Evolutionary conservation across 2,888 invertebrate species (phyloP), one percentile per base, ranked within the genome.

Genomic region (Orthosia incerta): DNA sequence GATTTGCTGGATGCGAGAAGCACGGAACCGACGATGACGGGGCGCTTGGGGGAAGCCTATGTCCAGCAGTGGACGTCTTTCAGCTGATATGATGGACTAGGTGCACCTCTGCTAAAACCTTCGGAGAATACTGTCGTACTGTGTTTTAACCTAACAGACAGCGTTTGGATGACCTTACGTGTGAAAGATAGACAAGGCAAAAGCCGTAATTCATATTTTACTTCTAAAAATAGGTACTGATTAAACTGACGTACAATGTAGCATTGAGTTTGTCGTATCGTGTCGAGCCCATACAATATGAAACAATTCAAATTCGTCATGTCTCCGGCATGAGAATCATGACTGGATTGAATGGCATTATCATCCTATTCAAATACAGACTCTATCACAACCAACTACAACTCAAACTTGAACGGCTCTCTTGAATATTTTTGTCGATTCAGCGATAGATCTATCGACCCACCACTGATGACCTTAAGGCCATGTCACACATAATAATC

Each of bases 391-490:
- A 20, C 0, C 1, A 0, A 0, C 0, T 63, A 79, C 16, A 66
- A 39, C 16, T 50, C 23, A 48, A 60, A 62, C 20, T 75, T 26
- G 26, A 60, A n/a, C 64, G 15, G 11, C 39, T 20, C 2, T 1
- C 0, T 1, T 1, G 20, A 2, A 23, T 68, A 74, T 63, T 73
- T 75, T 61, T 83, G 84, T 80, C 84, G 63, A 84, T 69, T 80
- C 84, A 80, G 84, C 84, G 75, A 80, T 71, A 71, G 59, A 67
- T 73, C 13, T 82, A 79, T 82, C 77, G 60, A 26, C 46, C 18
- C 15, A 45, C 23, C 13, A 46, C 18, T 26, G 56, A 68, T 81
- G 79, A 71, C 71, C 79, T 18, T 60, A 67, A 53, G 68, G 31
- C 53, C 66, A 67, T 56, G 56, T 56, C 45, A 71, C 53, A 65